phyloP scores from a whole-genome alignment of 2,888 invertebrate species.

The Diaprepes abbreviatus region DNA sequence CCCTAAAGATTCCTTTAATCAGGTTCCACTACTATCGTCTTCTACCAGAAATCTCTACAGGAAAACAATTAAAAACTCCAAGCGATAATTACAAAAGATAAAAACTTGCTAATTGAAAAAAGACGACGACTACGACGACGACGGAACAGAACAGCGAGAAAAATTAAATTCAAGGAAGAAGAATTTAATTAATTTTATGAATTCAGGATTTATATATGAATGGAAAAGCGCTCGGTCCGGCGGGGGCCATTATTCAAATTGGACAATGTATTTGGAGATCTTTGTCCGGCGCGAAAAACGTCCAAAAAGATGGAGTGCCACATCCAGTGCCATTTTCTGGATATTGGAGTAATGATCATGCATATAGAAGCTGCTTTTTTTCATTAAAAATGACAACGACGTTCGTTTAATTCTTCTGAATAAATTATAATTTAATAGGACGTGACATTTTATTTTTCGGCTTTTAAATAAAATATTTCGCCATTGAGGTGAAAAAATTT shows the following conservation, averaged over 20 bases:
- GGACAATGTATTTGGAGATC: constrained; percentile 49
- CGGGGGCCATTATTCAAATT: constrained; percentile 48
- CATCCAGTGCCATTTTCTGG: constrained; percentile 21
- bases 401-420: constrained; percentile 13
- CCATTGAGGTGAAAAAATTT: not conserved
- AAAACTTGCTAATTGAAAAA: constrained; percentile 46
- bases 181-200: constrained; percentile 48
- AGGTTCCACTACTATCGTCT: constrained; percentile 24
- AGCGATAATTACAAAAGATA: constrained; percentile 41
- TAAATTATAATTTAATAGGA: constrained; percentile 15
- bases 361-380: constrained; percentile 24
- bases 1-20: constrained; percentile 25
- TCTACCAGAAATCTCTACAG: constrained; percentile 18
- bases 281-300: constrained; percentile 46
- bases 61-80: constrained; percentile 41
- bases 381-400: constrained; percentile 25
- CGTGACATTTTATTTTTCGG: constrained; percentile 1
- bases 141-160: constrained; percentile 38
- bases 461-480: not conserved
- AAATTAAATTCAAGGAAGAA: constrained; percentile 40
- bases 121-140: constrained; percentile 8
- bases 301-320: constrained; percentile 42
- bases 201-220: constrained; percentile 47
- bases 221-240: constrained; percentile 38
- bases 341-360: constrained; percentile 29